Evolutionary conservation across 2,113 vertebrate genomes (phyloP), one percentile per base, ranked within the genome.

Genomic region (Stegostoma tigrinum): DNA sequence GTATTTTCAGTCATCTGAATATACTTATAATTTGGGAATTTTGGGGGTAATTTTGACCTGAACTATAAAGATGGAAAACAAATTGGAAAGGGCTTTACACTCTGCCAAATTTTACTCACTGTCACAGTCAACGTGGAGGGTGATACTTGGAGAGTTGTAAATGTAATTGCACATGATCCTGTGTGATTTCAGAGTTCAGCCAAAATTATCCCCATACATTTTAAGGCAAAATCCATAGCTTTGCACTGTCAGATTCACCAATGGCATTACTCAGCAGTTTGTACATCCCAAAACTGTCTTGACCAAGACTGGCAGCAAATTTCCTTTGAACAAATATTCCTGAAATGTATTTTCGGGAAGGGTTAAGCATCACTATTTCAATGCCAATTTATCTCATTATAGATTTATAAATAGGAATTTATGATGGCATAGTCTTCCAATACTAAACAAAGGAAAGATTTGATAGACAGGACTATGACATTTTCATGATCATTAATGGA

Each of bases 401-500:
- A 19, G 61, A 91, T 19, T 91, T 6, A 34, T 91, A 64, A 38
- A 64, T 34, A n/a, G 89, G 89, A 64, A 90, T 90, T 61, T 38
- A 90, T 52, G 17, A 61, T 64, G 48, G 15, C 48, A 55, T 30
- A 30, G 17, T 34, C 19, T 52, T 52, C 24, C 48, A n/a, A 91
- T 91, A 64, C 64, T 64, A 55, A 19, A 64, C 55, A n/a, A 61
- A 64, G 10, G 8, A 91, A 91, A 42, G 27, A 21, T 87, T 64
- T 91, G 61, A 91, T 91, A 64, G 30, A 91, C 38, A 55, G 10
- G 64, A 15, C 55, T 66, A 14, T 66, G 64, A n/a, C 21, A 91
- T 91, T 64, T 91, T 91, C 34, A 38, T 91, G 52, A 91, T 34
- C 55, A 91, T 91, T 91, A 91, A 91, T 64, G 52, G 23, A 17